Base-by-base conservation (phyloP, 2,888 invertebrate genomes). In the Lepidocyrtoides sp. region DNA sequence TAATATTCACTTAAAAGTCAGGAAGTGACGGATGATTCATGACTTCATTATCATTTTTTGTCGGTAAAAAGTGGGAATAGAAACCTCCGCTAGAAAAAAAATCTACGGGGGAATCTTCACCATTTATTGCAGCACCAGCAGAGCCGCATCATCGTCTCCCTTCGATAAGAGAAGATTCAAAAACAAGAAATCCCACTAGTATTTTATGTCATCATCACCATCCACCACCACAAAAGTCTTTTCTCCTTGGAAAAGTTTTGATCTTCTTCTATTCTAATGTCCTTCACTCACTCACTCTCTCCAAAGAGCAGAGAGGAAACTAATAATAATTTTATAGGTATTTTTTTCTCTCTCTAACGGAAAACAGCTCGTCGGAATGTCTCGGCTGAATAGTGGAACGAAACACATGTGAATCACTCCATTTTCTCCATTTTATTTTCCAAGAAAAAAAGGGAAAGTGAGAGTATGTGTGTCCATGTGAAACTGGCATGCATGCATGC, bases 41-140 rank as follows among this genome's bases (percentile, higher is more conserved):
- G 72, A 44, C 72, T 72, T 72, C 41, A 72, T 72, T 72, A 72
- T 72, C 72, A 41, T 72, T 36, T 72, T 72, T 72, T 72, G 20
- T 36, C 20, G 7, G 41, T 32, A 66, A 66, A 32, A 8, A 32
- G 20, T n/a, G 2, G 12, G n/a, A 10, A 4, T 48, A n/a, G n/a
- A 17, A 29, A 66, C 32, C 66, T 32, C 66, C n/a, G 66, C 57
- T 48, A 48, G 12, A n/a, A 17, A 54, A 57, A 57, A 57, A 57
- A 57, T 4, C 57, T 57, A 4, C 2, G 17, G 17, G 17, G 2
- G 57, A 8, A 57, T 63, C 26, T 63, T 63, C 63, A 26, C 23
- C 29, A 36, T 36, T n/a, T n/a, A n/a, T n/a, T n/a, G n/a, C n/a
- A n/a, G n/a, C n/a, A n/a, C n/a, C n/a, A n/a, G n/a, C n/a, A n/a